phyloP scores from a whole-genome alignment of 1,140 invertebrate genomes.

The Neoseiulus cucumeris region DNA sequence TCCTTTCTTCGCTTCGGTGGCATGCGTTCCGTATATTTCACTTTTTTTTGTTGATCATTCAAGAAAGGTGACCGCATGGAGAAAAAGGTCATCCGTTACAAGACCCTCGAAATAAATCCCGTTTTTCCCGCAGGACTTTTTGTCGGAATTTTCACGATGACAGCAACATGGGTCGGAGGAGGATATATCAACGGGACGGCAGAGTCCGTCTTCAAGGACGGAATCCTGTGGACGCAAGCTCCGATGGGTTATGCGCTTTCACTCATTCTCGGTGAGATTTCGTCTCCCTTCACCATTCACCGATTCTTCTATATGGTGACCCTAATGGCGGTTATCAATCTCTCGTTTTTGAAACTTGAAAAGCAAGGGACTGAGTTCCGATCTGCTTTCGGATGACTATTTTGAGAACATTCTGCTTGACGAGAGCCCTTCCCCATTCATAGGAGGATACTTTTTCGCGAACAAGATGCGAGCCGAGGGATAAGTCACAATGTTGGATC shows the following conservation, averaged over 20 bases:
- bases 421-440: conserved; percentile 16
- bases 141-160: conserved; percentile 96
- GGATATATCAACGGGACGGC: conserved; percentile 97
- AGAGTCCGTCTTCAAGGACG: conserved; percentile 74
- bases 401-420: no score
- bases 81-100: no score
- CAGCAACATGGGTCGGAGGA: conserved; percentile 95
- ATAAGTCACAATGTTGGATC: conserved; percentile 97
- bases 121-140: conserved; percentile 34
- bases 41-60: no score
- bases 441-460: conserved; percentile 91
- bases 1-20: no score
- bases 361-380: no score
- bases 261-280: conserved; percentile 53
- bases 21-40: no score
- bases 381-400: no score
- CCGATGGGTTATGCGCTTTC: conserved; percentile 90
- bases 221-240: conserved; percentile 86
- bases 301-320: not conserved
- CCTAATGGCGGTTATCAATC: not conserved
- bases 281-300: not conserved
- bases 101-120: no score
- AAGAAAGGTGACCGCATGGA: no score
- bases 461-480: conserved; percentile 90
- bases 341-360: no score